A percentile compares a stretch with the other conserved stretches of the same genome.
Evolutionary conservation across 2,797 vertebrate genomes (phyloP).

Genomic region (Alcedo quadribrachys): DNA sequence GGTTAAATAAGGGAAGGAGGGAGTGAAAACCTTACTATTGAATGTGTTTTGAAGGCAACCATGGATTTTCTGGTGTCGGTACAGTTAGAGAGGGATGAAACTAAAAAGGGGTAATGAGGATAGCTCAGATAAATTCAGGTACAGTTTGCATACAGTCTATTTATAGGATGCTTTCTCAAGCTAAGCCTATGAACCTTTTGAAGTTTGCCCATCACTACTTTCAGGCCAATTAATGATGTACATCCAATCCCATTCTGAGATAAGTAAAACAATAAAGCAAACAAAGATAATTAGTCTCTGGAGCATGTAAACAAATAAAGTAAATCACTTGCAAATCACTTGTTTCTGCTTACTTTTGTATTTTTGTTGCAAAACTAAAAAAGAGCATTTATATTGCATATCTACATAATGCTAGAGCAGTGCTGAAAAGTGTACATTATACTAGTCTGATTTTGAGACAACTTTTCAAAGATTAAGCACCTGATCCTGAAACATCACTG

Average conservation of each 20-base stretch:
- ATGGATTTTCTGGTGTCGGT: background rate
- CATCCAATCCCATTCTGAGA: background rate
- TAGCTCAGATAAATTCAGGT: background rate
- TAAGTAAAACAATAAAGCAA: conserved; percentile 61
- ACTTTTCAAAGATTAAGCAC: background rate
- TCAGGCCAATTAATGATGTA: conserved; percentile 46
- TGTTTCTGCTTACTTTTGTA: conserved; percentile 31
- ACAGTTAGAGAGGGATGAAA: background rate
- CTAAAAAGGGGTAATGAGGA: conserved; percentile 19
- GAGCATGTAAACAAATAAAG: conserved; percentile 58
- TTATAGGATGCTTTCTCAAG: conserved; percentile 30
- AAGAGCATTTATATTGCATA: background rate
- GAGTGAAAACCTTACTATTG: background rate
- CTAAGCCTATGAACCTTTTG: conserved; percentile 56
- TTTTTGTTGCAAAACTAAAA: background rate
- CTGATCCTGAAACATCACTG: background rate
- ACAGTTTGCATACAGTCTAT: conserved; percentile 2
- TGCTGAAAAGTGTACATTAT: background rate
- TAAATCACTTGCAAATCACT: conserved; percentile 60
- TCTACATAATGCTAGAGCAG: background rate
- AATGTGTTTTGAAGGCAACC: background rate
- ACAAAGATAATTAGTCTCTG: conserved; percentile 69
- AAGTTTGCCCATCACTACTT: conserved; percentile 51
- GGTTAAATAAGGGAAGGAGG: background rate
- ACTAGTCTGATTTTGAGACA: background rate